Evolutionary conservation across 2,797 vertebrate species (phyloP).

Genomic region (Hephaestus fuliginosus): DNA sequence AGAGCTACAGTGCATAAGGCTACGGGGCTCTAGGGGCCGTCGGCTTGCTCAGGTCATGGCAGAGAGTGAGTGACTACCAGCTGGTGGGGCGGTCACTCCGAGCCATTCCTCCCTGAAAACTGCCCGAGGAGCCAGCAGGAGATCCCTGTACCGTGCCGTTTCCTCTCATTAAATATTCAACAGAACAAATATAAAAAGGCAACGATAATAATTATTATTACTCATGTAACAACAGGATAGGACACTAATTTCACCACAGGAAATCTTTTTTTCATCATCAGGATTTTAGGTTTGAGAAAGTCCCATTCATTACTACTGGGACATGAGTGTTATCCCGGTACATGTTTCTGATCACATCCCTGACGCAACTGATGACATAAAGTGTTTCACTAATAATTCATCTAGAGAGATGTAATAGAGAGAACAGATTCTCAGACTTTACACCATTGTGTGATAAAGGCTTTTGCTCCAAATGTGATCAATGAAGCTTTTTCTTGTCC

Average conservation of each 20-base stretch:
- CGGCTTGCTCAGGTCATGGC: slow-evolving; percentile 12
- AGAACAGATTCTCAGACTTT: neutral
- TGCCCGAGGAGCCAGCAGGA: slow-evolving; percentile 17
- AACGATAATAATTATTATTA: neutral
- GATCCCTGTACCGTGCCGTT: neutral
- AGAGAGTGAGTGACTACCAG: neutral
- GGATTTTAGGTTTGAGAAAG: slow-evolving; percentile 4
- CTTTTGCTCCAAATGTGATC: slow-evolving; percentile 1
- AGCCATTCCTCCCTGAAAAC: slow-evolving; percentile 21
- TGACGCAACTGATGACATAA: slow-evolving; percentile 10
- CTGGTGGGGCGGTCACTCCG: slow-evolving; percentile 4
- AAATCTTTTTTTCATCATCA: neutral
- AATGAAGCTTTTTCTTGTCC: neutral
- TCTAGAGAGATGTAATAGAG: neutral
- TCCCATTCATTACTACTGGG: neutral
- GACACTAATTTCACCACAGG: slow-evolving; percentile 25
- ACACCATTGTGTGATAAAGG: neutral
- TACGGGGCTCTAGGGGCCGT: slow-evolving; percentile 16
- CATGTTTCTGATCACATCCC: slow-evolving; percentile 32
- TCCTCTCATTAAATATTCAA: slow-evolving; percentile 11
- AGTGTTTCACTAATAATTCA: neutral
- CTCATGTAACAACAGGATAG: slow-evolving; percentile 7
- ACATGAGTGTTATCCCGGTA: slow-evolving; percentile 16
- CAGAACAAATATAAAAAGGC: slow-evolving; percentile 32
- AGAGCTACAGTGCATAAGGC: slow-evolving; percentile 46